Conservation (phyloP, 2,888 invertebrate species). For the Troides oblongomaculatus region DNA sequence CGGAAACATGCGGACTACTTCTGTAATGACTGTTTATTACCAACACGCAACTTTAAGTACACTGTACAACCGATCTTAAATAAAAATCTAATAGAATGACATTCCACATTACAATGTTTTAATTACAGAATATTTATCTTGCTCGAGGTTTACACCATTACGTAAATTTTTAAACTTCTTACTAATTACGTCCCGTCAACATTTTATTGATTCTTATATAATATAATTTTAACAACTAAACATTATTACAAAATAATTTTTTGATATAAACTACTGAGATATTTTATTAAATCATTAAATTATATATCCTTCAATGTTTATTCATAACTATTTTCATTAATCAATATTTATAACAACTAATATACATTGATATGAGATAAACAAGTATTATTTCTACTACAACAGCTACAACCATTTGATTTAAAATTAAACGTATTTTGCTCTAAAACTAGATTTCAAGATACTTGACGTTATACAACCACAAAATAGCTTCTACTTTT, state of each 20-base stretch:
- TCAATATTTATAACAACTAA: neutral
- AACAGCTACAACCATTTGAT: too few relatives aligned
- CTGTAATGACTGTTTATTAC: constrained; percentile 17
- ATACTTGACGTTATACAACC: neutral
- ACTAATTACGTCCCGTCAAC: neutral
- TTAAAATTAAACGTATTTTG: neutral
- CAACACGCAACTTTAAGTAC: constrained; percentile 15
- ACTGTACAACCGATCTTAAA: constrained; percentile 7
- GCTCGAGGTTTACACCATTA: neutral
- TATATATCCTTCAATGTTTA: neutral
- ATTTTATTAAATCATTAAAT: neutral
- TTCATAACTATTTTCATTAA: neutral
- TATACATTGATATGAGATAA: neutral
- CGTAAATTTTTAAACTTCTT: neutral
- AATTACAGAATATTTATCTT: neutral
- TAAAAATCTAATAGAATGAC: constrained; percentile 1
- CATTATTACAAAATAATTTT: neutral
- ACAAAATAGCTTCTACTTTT: neutral
- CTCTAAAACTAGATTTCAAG: neutral
- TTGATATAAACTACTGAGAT: neutral
- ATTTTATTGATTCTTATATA: neutral
- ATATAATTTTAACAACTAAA: neutral
- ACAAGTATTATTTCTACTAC: neutral
- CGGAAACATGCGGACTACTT: constrained; percentile 21
- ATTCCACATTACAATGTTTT: constrained; percentile 7